Conservation (phyloP, 1,140 invertebrate genomes). For the Drosophila persimilis region DNA sequence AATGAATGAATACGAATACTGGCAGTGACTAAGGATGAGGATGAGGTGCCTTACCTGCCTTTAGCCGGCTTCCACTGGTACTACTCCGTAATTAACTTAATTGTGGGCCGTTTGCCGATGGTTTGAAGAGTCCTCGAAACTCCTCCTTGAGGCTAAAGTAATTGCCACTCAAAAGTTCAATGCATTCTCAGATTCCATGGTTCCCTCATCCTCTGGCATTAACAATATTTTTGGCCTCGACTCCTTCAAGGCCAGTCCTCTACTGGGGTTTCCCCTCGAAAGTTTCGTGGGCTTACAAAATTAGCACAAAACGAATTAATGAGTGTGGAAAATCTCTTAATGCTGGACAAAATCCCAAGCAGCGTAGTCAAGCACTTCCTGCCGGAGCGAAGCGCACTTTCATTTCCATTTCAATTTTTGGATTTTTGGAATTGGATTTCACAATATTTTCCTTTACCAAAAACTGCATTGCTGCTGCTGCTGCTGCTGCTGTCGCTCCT, state of each 20-base stretch:
- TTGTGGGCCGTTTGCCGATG: slow-evolving; percentile 60
- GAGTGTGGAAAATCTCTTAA: slow-evolving; percentile 32
- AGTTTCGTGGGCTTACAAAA: slow-evolving; percentile 13
- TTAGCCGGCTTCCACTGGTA: background rate
- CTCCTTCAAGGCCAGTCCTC: no score
- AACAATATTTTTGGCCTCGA: slow-evolving; percentile 18
- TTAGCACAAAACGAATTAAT: slow-evolving; percentile 47
- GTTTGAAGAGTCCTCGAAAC: background rate
- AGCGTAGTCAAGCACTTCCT: no score
- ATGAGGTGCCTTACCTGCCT: no score
- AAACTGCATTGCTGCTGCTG: background rate
- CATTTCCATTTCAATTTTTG: slow-evolving; percentile 34
- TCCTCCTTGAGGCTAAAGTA: slow-evolving; percentile 25
- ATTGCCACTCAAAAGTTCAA: slow-evolving; percentile 71
- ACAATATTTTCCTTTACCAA: slow-evolving; percentile 1
- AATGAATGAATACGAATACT: no score
- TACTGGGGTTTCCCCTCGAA: slow-evolving; percentile 4
- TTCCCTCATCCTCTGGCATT: background rate
- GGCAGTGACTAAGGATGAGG: no score
- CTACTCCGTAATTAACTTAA: slow-evolving; percentile 70
- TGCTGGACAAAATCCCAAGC: slow-evolving; percentile 7
- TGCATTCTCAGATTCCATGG: slow-evolving; percentile 29
- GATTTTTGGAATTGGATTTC: slow-evolving; percentile 17
- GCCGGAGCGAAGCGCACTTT: background rate
- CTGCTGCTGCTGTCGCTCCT: background rate